phyloP scores from a whole-genome alignment of 2,888 invertebrate species.

The Drosophila algonquin region DNA sequence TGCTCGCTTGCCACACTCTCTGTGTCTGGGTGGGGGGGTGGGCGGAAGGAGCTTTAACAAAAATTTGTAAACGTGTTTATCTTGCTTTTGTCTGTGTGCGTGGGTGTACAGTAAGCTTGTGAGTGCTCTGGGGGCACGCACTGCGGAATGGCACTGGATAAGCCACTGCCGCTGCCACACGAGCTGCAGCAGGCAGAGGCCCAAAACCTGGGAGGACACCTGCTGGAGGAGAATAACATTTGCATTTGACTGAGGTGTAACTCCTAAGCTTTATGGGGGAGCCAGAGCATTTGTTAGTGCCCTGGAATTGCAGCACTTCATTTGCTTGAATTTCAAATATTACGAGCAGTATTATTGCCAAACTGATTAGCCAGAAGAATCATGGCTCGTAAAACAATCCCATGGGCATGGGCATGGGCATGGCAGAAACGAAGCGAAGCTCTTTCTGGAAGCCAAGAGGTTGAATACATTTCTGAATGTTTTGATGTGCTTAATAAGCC shows the following conservation, averaged over 20 bases:
- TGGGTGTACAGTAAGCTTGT: conserved; percentile 36
- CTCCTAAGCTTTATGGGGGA: conserved; percentile 34
- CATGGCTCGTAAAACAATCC: conserved; percentile 3
- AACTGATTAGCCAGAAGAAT: conserved; percentile 24
- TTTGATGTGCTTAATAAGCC: not conserved
- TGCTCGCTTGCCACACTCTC: not conserved
- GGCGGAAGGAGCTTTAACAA: conserved; percentile 13
- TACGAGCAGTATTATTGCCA: conserved; percentile 15
- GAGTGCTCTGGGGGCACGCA: conserved; percentile 15
- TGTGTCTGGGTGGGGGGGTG: not conserved
- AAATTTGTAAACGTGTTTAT: conserved; percentile 50
- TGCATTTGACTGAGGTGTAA: conserved; percentile 42
- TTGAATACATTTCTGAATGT: not conserved
- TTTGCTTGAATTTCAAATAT: conserved; percentile 17
- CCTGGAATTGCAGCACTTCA: conserved; percentile 22
- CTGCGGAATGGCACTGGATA: conserved; percentile 9
- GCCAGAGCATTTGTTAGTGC: conserved; percentile 25
- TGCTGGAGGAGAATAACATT: conserved; percentile 28
- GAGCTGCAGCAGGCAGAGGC: not conserved
- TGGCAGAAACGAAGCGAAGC: not conserved
- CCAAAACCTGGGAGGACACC: not conserved
- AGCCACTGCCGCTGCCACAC: conserved; percentile 7
- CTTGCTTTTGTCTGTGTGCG: conserved; percentile 22
- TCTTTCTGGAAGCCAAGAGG: too few species aligned
- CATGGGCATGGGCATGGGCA: not conserved